Evolutionary conservation across 2,113 vertebrate genomes (phyloP).

Genomic region (Pollimyrus isidori): DNA sequence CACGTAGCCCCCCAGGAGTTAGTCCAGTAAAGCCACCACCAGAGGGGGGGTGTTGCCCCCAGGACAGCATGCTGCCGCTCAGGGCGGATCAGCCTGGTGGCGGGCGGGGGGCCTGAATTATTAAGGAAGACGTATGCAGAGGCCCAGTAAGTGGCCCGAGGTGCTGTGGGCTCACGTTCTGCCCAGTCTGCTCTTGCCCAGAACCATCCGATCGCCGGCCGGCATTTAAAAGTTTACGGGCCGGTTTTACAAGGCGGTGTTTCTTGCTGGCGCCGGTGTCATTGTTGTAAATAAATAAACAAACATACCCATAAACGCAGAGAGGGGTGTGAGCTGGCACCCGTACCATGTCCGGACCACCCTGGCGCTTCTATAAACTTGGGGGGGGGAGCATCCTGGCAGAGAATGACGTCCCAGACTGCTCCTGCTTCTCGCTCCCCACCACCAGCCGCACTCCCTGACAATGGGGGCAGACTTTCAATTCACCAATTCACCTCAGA

Average conservation of each 20-base stretch:
- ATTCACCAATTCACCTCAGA: conserved; percentile 36
- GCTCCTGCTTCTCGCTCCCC: conserved; percentile 30
- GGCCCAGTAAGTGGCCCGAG: conserved; percentile 61
- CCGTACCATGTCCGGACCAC: conserved; percentile 4
- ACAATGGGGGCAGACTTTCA: conserved; percentile 42
- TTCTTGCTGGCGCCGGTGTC: conserved; percentile 30
- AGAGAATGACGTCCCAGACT: neutral
- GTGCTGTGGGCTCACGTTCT: conserved; percentile 45
- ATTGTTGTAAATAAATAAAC: conserved; percentile 40
- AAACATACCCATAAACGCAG: conserved; percentile 33
- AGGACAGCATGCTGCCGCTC: neutral
- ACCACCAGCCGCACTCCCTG: conserved; percentile 55
- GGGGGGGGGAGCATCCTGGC: neutral
- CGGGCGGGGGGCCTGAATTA: conserved; percentile 56
- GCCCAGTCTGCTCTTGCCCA: conserved; percentile 52
- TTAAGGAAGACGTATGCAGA: conserved; percentile 60
- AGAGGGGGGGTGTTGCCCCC: neutral
- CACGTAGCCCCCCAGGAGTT: neutral
- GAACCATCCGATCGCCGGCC: conserved; percentile 44
- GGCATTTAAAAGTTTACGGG: conserved; percentile 25
- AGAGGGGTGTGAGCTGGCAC: conserved; percentile 29
- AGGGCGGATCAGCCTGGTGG: conserved; percentile 25
- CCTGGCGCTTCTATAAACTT: neutral
- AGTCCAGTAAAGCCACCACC: neutral
- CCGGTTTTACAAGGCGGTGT: neutral